Evolutionary conservation across 1,140 invertebrate genomes (phyloP).

Genomic region (Sarcophaga bullata): DNA sequence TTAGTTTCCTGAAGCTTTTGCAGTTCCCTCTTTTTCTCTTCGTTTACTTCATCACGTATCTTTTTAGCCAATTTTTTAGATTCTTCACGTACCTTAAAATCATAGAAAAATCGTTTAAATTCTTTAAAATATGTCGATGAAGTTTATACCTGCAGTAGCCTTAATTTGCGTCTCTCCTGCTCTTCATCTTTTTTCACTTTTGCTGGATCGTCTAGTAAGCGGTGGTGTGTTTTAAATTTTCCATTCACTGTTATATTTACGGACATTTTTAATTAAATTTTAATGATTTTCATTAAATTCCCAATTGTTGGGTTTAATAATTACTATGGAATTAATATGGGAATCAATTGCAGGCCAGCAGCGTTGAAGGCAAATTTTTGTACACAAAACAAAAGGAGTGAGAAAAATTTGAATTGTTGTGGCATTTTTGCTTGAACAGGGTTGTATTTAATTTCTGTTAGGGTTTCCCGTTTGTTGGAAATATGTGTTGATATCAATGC

Average conservation of each 20-base stretch:
- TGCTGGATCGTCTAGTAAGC: constrained; percentile 52
- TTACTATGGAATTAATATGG: not conserved
- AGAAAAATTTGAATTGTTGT: constrained; percentile 26
- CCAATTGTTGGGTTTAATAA: no score
- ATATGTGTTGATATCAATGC: not conserved
- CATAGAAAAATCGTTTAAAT: not conserved
- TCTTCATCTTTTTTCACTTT: constrained; percentile 56
- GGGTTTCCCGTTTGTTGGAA: not conserved
- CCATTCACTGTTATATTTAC: constrained; percentile 51
- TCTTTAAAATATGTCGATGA: not conserved
- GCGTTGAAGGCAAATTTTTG: not conserved
- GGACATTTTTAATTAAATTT: constrained; percentile 43
- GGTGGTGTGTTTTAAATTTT: constrained; percentile 44
- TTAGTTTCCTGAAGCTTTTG: constrained; percentile 52
- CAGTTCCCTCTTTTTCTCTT: constrained; percentile 53
- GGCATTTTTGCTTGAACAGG: not conserved
- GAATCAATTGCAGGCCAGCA: not conserved
- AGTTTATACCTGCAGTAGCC: constrained; percentile 57
- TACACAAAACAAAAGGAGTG: constrained; percentile 23
- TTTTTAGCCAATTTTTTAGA: constrained; percentile 55
- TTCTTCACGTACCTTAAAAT: constrained; percentile 57
- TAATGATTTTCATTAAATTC: not conserved
- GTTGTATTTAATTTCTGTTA: not conserved
- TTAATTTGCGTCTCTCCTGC: constrained; percentile 57
- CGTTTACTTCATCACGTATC: constrained; percentile 54